Base-by-base conservation (phyloP, 2,113 vertebrate genomes). In the Sorex fumeus region DNA sequence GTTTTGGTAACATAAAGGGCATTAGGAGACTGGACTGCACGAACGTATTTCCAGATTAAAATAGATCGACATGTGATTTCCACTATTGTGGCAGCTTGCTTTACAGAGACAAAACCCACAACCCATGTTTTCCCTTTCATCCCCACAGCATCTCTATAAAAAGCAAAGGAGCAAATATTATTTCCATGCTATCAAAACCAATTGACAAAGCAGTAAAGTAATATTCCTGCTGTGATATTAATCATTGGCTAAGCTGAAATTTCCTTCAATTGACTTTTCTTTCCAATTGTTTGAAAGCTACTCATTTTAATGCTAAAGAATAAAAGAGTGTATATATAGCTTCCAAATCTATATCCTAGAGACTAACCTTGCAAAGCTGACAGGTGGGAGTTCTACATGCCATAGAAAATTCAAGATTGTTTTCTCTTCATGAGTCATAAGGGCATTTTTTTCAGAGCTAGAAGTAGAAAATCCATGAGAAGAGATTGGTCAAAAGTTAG, bases 151-250 rank as follows among this genome's bases (percentile, higher is more conserved):
- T 78, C 53, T 60, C 91, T 71, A 23, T 36, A 47, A 91, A 96
- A 94, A 90, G 40, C 62, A 92, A 95, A 86, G 87, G 84, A 87
- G 74, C 40, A 93, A 93, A 87, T 92, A 81, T 78, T 21, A 67
- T 87, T 92, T 88, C 87, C 64, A 78, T 80, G 88, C 84, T 77
- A 43, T 40, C 71, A 67, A 77, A 93, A 96, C 64, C 86, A 62
- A 95, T 60, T 83, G 86, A 66, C 80, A 88, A 92, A 88, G 77
- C 21, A 76, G 18, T 45, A 77, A 77, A 94, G 93, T 83, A 86
- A 95, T 86, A 76, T 25, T 72, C n/a, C 87, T 74, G 91, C 95
- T 97, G 57, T 93, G 83, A 87, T 40, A 36, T 86, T 95, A 93
- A 95, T 93, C 88, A 92, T 40, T 64, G 89, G 77, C 72, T 86